phyloP scores from a whole-genome alignment of 2,888 invertebrate species.

The Leptopilina myrica region DNA sequence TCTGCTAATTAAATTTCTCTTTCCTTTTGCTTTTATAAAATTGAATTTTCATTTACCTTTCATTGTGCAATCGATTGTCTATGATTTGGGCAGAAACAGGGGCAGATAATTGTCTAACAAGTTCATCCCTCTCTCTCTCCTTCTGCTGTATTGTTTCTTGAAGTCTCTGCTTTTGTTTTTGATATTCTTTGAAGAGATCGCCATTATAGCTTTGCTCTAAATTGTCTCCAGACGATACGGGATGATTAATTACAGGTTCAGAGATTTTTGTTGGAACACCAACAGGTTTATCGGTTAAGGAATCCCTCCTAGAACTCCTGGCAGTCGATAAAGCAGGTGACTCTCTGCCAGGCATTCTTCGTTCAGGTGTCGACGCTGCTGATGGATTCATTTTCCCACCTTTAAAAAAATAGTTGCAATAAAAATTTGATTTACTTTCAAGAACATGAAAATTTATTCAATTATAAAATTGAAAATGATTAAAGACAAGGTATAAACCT shows the following conservation, averaged over 20 bases:
- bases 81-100: conserved; percentile 68
- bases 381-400: conserved; percentile 74
- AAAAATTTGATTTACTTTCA: not conserved
- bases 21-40: not conserved
- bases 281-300: conserved; percentile 79
- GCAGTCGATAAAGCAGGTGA: conserved; percentile 84
- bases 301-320: conserved; percentile 83
- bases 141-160: conserved; percentile 79
- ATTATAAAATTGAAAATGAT: too few relatives aligned
- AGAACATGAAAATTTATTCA: too few relatives aligned
- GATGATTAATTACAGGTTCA: conserved; percentile 68
- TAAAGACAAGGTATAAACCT: too few relatives aligned
- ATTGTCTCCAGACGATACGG: conserved; percentile 69
- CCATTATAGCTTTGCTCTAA: conserved; percentile 80
- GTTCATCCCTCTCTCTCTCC: conserved; percentile 79
- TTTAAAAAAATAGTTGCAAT: conserved; percentile 44
- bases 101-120: conserved; percentile 77
- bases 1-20: not conserved
- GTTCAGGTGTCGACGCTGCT: conserved; percentile 84
- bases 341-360: conserved; percentile 78
- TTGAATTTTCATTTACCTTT: conserved; percentile 75
- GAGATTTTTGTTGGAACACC: conserved; percentile 71
- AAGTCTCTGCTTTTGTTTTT: conserved; percentile 85
- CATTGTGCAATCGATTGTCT: conserved; percentile 77
- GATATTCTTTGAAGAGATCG: conserved; percentile 88